These are phyloP conservation scores for Rhinogobio ventralis DNA, from an alignment of 2,797 vertebrate species.

Conservation along the genomic window DNA sequence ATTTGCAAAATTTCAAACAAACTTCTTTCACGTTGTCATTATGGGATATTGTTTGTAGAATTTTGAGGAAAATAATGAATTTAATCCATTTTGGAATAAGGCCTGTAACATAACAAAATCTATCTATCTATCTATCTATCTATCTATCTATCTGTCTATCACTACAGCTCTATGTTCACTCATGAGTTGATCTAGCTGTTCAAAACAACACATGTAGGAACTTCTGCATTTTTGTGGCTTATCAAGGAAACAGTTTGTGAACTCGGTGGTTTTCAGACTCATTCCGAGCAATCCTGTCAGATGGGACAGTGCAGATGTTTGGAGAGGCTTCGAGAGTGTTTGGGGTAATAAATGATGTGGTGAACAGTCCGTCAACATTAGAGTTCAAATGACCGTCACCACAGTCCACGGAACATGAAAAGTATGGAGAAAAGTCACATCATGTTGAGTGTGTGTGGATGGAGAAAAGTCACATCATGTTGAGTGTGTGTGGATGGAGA, in stretches of 20 bases:
- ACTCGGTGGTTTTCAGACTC: conserved; percentile 4
- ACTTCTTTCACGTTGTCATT: too few relatives aligned
- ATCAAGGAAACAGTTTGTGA: not conserved
- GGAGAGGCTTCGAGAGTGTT: not conserved
- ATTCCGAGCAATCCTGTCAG: not conserved
- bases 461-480: too few relatives aligned
- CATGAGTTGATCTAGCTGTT: not conserved
- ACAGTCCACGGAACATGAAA: not conserved
- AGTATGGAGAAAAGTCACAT: too few relatives aligned
- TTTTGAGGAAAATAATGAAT: too few relatives aligned
- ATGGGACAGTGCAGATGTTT: not conserved
- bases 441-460: too few relatives aligned
- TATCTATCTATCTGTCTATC: not conserved
- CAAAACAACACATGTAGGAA: not conserved
- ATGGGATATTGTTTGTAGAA: too few relatives aligned
- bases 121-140: not conserved
- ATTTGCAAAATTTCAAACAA: too few relatives aligned
- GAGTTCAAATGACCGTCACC: not conserved
- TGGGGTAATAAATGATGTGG: not conserved
- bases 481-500: too few relatives aligned
- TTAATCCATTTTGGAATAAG: too few relatives aligned
- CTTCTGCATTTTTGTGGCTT: conserved; percentile 7
- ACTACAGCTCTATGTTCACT: not conserved
- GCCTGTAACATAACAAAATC: too few relatives aligned
- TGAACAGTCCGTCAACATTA: not conserved